Percentiles rank a stretch among this genome's conserved stretches.
These are phyloP conservation scores for Hyalella azteca DNA, from an alignment of 2,888 invertebrate species.

Conservation along the genomic window DNA sequence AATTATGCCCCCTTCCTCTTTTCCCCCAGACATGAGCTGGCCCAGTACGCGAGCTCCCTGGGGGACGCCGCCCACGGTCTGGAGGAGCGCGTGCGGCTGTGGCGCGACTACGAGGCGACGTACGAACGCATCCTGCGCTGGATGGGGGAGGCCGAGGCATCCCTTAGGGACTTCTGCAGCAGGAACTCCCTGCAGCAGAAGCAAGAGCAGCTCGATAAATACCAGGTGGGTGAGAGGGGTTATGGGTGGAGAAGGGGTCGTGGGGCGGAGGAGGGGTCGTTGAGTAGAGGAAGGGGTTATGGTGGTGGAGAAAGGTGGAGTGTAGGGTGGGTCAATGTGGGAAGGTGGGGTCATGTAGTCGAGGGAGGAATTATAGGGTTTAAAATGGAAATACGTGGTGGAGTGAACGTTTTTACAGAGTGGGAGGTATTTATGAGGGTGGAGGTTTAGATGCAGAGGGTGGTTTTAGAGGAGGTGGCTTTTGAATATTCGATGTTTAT, in stretches of 20 bases:
- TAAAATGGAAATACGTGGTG: no score
- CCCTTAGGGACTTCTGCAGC: slow-evolving; percentile 81
- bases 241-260: neutral
- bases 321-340: no score
- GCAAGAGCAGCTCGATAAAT: slow-evolving; percentile 85
- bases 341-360: no score
- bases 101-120: slow-evolving; percentile 88
- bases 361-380: no score
- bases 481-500: no score
- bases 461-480: no score
- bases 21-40: slow-evolving; percentile 74
- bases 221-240: slow-evolving; percentile 68
- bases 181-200: slow-evolving; percentile 88
- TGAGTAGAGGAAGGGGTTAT: no score
- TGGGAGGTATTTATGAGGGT: no score
- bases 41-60: slow-evolving; percentile 78
- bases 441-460: no score
- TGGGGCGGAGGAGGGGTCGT: neutral
- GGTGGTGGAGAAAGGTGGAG: no score
- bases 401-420: no score
- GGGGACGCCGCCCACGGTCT: slow-evolving; percentile 79
- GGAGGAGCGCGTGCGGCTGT: slow-evolving; percentile 84
- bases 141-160: slow-evolving; percentile 84
- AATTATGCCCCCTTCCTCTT: no score
- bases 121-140: slow-evolving; percentile 81